Percentiles rank a stretch among this genome's conserved stretches.
Conservation (phyloP, 1,140 invertebrate species). For the Heliconius eleuchia region DNA sequence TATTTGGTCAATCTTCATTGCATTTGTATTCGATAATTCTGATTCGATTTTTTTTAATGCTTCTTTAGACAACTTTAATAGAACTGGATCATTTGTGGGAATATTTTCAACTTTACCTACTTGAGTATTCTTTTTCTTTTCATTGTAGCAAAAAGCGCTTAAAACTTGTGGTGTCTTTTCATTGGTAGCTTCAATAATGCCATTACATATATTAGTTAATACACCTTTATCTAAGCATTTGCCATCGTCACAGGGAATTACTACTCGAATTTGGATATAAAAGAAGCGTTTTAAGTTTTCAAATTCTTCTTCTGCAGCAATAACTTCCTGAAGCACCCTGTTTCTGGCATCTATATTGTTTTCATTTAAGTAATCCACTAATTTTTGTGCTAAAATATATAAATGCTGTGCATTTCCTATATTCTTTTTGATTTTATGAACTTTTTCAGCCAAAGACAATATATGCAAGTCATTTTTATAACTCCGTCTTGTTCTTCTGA, state of each 20-base stretch:
- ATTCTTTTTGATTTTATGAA: slow-evolving; percentile 52
- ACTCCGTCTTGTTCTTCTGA: slow-evolving; percentile 53
- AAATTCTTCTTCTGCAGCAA: slow-evolving; percentile 59
- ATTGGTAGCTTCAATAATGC: slow-evolving; percentile 51
- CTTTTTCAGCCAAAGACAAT: slow-evolving; percentile 49
- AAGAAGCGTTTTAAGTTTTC: slow-evolving; percentile 52
- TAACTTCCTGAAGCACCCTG: slow-evolving; percentile 49
- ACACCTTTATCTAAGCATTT: slow-evolving; percentile 20
- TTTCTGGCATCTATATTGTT: slow-evolving; percentile 53
- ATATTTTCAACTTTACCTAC: slow-evolving; percentile 37
- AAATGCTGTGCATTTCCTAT: slow-evolving; percentile 55
- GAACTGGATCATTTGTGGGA: slow-evolving; percentile 49
- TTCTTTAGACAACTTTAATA: slow-evolving; percentile 45
- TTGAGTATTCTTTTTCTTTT: slow-evolving; percentile 34
- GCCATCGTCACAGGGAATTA: slow-evolving; percentile 50
- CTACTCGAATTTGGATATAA: slow-evolving; percentile 57
- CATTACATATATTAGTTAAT: slow-evolving; percentile 57
- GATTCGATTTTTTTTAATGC: slow-evolving; percentile 59
- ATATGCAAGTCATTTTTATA: slow-evolving; percentile 53
- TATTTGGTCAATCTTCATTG: slow-evolving; percentile 53
- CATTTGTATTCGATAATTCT: slow-evolving; percentile 45
- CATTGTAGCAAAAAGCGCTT: slow-evolving; percentile 55
- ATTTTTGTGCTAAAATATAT: slow-evolving; percentile 49
- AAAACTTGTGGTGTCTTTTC: slow-evolving; percentile 47
- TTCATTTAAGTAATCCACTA: slow-evolving; percentile 65